These are phyloP conservation scores for Morone saxatilis DNA, from an alignment of 2,113 vertebrate species.

Conservation along the genomic window DNA sequence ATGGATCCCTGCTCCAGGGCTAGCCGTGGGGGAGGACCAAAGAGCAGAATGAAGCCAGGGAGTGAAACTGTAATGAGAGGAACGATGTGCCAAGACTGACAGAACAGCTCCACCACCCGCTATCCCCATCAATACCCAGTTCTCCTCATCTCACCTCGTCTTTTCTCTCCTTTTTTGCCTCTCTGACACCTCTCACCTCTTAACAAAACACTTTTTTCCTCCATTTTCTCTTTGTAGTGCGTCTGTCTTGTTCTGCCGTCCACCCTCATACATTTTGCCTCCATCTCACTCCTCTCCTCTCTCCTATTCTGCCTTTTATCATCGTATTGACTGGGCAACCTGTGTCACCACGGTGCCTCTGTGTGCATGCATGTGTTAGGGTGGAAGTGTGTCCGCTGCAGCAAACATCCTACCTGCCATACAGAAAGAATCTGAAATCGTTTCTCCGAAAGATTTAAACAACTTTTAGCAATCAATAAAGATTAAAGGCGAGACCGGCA, in stretches of 20 bases:
- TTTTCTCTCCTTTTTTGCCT: slow-evolving; percentile 29
- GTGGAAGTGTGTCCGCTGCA: not conserved
- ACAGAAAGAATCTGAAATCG: slow-evolving; percentile 20
- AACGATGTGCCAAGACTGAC: slow-evolving; percentile 75
- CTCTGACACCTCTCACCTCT: slow-evolving; percentile 46
- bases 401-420: slow-evolving; percentile 2
- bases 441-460: slow-evolving; percentile 23
- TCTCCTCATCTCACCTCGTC: slow-evolving; percentile 44
- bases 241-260: slow-evolving; percentile 19
- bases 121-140: slow-evolving; percentile 57
- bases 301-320: not conserved
- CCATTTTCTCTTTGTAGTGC: slow-evolving; percentile 17
- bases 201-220: slow-evolving; percentile 43
- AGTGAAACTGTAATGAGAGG: slow-evolving; percentile 80
- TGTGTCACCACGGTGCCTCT: slow-evolving; percentile 1
- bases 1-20: slow-evolving; percentile 78
- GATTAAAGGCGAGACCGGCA: slow-evolving; percentile 19
- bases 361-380: not conserved
- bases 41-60: slow-evolving; percentile 65
- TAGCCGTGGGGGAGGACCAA: slow-evolving; percentile 78
- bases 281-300: not conserved
- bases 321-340: slow-evolving; percentile 5
- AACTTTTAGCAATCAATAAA: slow-evolving; percentile 41
- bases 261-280: slow-evolving; percentile 14
- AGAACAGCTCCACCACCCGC: slow-evolving; percentile 68